A percentile compares a stretch with the other conserved stretches of the same genome.
Conservation (phyloP, 1,140 invertebrate species). For the Apocrypta bakeri region DNA sequence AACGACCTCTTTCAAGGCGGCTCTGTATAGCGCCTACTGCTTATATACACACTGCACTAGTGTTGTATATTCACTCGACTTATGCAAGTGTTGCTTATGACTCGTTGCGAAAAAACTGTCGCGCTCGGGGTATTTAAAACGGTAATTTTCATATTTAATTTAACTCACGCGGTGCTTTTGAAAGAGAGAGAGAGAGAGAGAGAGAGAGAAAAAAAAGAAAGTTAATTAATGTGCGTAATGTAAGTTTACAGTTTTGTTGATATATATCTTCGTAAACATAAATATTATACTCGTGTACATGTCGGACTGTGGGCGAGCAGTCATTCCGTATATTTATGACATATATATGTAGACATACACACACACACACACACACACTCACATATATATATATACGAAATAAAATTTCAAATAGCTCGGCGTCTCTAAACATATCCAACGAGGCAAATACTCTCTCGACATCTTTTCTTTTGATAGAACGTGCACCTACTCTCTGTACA, state of each 20-base stretch:
- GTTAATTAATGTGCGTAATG: no score
- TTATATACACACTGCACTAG: neutral
- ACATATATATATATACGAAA: neutral
- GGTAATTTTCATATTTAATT: neutral
- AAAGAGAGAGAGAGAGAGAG: no score
- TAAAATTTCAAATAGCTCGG: neutral
- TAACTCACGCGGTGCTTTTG: no score
- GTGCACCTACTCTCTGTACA: neutral
- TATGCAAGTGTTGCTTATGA: neutral
- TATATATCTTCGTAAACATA: neutral
- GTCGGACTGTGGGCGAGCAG: neutral
- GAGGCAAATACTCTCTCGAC: neutral
- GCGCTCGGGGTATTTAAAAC: neutral
- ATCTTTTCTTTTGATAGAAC: neutral
- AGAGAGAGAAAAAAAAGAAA: no score
- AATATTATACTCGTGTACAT: no score
- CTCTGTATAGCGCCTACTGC: neutral
- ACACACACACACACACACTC: no score
- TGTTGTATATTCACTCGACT: neutral
- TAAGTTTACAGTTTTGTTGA: no score
- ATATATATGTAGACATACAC: no score
- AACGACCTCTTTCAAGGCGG: conserved; percentile 65
- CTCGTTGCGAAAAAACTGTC: neutral
- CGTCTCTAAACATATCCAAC: neutral
- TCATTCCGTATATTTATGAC: neutral